A percentile compares a stretch with the other conserved stretches of the same genome.
phyloP scores from a whole-genome alignment of 2,888 invertebrate species.

The Scaptodrosophila latifasciaeformis region DNA sequence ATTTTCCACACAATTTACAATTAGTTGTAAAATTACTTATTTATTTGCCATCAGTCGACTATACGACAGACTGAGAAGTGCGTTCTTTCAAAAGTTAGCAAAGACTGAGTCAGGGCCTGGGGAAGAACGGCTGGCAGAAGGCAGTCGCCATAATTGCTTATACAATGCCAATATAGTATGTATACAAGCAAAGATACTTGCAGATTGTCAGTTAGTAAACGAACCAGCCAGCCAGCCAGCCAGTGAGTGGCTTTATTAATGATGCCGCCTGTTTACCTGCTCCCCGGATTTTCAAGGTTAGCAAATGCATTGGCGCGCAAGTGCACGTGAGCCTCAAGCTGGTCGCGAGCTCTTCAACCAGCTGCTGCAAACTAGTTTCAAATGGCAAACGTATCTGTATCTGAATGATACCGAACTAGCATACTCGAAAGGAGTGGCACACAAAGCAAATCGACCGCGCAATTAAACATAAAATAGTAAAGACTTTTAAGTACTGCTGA shows the following conservation, averaged over 20 bases:
- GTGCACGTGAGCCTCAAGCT: slow-evolving; percentile 60
- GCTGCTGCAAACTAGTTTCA: slow-evolving; percentile 63
- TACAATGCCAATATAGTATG: too few relatives aligned
- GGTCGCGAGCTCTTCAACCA: slow-evolving; percentile 50
- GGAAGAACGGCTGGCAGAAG: too few relatives aligned
- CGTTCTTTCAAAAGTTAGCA: too few relatives aligned
- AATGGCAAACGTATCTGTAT: slow-evolving; percentile 67
- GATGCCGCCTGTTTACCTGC: slow-evolving; percentile 40
- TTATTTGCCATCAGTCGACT: slow-evolving; percentile 35
- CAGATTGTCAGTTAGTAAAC: too few relatives aligned
- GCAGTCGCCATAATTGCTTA: too few relatives aligned
- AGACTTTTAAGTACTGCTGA: not conserved
- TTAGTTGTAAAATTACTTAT: slow-evolving; percentile 59
- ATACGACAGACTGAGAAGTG: too few relatives aligned
- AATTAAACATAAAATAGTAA: slow-evolving; percentile 64
- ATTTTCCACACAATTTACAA: slow-evolving; percentile 68
- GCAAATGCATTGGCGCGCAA: slow-evolving; percentile 46
- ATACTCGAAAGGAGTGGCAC: slow-evolving; percentile 50
- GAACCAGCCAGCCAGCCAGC: not conserved
- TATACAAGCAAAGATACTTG: too few relatives aligned
- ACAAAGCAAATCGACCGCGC: slow-evolving; percentile 35
- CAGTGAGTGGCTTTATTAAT: slow-evolving; percentile 21
- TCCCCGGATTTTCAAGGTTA: slow-evolving; percentile 73
- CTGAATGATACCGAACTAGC: slow-evolving; percentile 50
- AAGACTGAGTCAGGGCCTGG: too few relatives aligned